Percentiles rank a stretch among this genome's conserved stretches.
phyloP scores from a whole-genome alignment of 2,888 invertebrate genomes.

The Mythimna albipuncta region DNA sequence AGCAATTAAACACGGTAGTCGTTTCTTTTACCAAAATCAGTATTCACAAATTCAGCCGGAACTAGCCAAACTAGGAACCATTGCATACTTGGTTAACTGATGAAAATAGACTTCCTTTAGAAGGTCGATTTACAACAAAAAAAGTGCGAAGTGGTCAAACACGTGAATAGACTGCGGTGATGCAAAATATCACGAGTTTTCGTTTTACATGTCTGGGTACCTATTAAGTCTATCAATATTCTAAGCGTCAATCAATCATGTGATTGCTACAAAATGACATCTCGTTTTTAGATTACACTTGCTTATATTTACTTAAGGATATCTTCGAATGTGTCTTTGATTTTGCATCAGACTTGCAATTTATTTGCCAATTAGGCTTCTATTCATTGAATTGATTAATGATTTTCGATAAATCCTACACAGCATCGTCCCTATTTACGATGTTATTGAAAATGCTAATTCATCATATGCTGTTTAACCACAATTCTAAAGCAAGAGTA shows the following conservation, averaged over 20 bases:
- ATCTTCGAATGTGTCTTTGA: not conserved
- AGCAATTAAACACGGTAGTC: not conserved
- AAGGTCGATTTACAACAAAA: conserved; percentile 22
- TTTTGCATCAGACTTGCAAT: conserved; percentile 20
- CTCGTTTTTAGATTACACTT: not conserved
- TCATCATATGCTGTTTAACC: conserved; percentile 45
- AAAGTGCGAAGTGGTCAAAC: conserved; percentile 27
- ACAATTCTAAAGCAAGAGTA: conserved; percentile 32
- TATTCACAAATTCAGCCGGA: conserved; percentile 8
- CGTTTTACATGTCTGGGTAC: conserved; percentile 25
- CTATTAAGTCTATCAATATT: conserved; percentile 16
- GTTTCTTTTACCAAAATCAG: not conserved
- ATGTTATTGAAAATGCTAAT: conserved; percentile 50
- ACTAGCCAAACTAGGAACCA: not conserved
- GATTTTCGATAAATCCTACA: conserved; percentile 26
- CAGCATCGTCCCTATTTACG: conserved; percentile 18
- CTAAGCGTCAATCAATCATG: not conserved
- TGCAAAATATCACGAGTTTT: conserved; percentile 48
- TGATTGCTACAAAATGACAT: not conserved
- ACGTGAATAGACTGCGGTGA: conserved; percentile 13
- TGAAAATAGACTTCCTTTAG: conserved; percentile 34
- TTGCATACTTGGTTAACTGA: conserved; percentile 15
- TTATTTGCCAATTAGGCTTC: conserved; percentile 35
- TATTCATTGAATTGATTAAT: conserved; percentile 48
- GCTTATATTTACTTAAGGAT: conserved; percentile 13